These are phyloP conservation scores for Crossaster papposus DNA, from an alignment of 53 echinoderm and acorn worm genomes.

Conservation along the genomic window DNA sequence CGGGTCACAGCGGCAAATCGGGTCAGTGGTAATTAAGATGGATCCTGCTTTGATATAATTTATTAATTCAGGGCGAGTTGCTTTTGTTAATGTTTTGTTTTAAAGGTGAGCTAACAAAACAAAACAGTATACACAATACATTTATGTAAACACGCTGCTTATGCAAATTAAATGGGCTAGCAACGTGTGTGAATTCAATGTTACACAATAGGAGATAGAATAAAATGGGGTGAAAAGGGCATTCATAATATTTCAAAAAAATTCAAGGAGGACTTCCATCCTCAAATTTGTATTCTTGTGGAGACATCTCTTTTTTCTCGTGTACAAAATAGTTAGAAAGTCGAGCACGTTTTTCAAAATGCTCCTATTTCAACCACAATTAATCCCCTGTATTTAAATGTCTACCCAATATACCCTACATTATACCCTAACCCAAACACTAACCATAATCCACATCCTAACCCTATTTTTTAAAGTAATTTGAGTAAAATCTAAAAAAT, in stretches of 20 bases:
- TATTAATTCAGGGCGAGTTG: neutral
- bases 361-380: too few species aligned
- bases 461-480: too few species aligned
- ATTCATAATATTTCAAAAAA: neutral
- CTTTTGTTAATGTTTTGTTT: neutral
- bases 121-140: neutral
- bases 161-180: neutral
- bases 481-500: too few species aligned
- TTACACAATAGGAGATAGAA: neutral
- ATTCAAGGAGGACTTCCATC: neutral
- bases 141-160: too few species aligned
- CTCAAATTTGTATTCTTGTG: too few species aligned
- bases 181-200: neutral
- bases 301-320: too few species aligned
- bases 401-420: too few species aligned
- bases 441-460: too few species aligned
- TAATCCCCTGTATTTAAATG: too few species aligned
- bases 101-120: neutral
- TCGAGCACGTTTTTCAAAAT: too few species aligned
- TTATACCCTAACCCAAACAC: too few species aligned
- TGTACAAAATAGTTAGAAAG: too few species aligned
- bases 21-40: constrained; percentile 37
- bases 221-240: neutral
- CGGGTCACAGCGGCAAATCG: constrained; percentile 7
- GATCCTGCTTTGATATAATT: constrained; percentile 11